Evolutionary conservation across 2,797 vertebrate species (phyloP), one percentile per base, ranked within the genome.

Genomic region (Alosa sapidissima): DNA sequence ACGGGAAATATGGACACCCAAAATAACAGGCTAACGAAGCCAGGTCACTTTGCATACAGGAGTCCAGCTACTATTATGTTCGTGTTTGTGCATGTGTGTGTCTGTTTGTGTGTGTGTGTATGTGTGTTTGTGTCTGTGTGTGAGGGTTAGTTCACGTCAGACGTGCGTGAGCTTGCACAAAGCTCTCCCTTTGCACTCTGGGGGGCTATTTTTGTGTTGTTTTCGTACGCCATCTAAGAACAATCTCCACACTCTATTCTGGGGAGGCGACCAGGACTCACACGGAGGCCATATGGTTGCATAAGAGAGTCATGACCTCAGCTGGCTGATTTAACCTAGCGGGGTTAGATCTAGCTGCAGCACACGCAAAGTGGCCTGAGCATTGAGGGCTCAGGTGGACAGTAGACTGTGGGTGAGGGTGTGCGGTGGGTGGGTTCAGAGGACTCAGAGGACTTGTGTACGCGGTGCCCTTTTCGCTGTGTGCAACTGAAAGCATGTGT

Each of bases 181-280:
- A 49, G 13, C 16, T 82, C 83, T 86, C 86, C 78, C 72, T 78
- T 19, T 45, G 41, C 72, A 45, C 72, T 81, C 62, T 14, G 81
- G 47, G 85, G 51, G 83, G 94, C 92, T 94, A 93, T 94, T 94
- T 92, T 51, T 28, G 91, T 90, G 92, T 91, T 94, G 92, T 94
- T 95, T 93, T 93, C 89, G 87, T 91, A 47, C 89, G 84, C 87
- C 87, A 92, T 87, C 87, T 89, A 89, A 91, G 91, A 94, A 94
- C 92, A 94, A 92, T 94, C 90, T 88, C 82, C 82, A 13, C 14
- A 84, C 83, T 91, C 93, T 94, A 94, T 95, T 96, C 93, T 83
- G 82, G 89, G 91, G 86, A 14, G 81, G 24, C 58, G n/a, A 24
- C n/a, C 55, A 88, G 81, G 85, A 85, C 91, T 92, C 85, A 87